phyloP scores from a whole-genome alignment of 2,113 vertebrate genomes.

The Sturnus vulgaris region DNA sequence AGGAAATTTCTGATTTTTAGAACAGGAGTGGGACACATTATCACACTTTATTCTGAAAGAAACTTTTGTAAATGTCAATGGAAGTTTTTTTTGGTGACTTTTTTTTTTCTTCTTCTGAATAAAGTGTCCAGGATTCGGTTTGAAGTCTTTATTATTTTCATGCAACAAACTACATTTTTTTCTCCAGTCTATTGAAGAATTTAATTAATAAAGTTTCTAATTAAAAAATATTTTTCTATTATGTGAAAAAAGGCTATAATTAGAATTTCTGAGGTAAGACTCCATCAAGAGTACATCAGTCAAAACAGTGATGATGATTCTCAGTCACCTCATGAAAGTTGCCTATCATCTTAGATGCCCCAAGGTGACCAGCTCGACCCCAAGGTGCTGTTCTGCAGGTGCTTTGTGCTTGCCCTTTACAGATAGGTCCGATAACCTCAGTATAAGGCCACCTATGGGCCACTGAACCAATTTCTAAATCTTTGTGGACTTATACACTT shows the following conservation, averaged over 20 bases:
- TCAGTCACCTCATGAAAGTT: not conserved
- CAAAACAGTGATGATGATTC: not conserved
- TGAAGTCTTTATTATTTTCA: conserved; percentile 24
- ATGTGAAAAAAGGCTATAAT: not conserved
- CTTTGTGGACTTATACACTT: not conserved
- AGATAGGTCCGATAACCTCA: not conserved
- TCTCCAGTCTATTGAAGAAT: not conserved
- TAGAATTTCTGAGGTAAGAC: conserved; percentile 36
- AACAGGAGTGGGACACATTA: not conserved
- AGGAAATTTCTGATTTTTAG: conserved; percentile 26
- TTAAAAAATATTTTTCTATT: conserved; percentile 35
- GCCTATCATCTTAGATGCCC: not conserved
- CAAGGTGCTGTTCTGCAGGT: not conserved
- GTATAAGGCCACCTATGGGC: not conserved
- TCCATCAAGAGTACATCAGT: not conserved
- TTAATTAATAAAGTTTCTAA: not conserved
- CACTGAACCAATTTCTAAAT: not conserved
- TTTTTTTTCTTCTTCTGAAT: conserved; percentile 5
- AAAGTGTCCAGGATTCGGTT: conserved; percentile 37
- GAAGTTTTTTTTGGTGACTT: not conserved
- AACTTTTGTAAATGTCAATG: not conserved
- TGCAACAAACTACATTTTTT: not conserved
- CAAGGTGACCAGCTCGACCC: not conserved
- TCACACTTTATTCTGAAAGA: conserved; percentile 53
- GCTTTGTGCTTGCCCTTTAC: not conserved